Evolutionary conservation across 2,888 invertebrate species (phyloP).

Genomic region (Pegoplata infirma): DNA sequence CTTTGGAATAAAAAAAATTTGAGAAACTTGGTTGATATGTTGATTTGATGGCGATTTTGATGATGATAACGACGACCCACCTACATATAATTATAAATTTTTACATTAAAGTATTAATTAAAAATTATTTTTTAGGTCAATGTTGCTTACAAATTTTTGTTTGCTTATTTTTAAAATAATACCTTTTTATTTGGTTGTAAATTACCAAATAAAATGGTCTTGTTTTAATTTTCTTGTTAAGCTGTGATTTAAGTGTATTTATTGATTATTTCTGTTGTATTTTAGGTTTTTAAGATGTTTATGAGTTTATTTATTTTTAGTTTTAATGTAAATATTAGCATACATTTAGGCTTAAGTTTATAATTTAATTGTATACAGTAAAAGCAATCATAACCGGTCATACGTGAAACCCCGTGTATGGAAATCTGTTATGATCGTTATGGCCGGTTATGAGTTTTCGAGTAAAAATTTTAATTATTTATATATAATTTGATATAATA

Average conservation of each 20-base stretch:
- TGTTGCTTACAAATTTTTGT: constrained; percentile 58
- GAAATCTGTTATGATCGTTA: background rate
- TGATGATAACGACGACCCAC: constrained; percentile 15
- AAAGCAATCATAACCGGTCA: background rate
- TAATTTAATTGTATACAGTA: constrained; percentile 12
- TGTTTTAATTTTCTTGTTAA: background rate
- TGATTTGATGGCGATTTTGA: constrained; percentile 47
- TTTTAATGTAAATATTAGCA: constrained; percentile 29
- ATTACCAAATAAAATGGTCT: background rate
- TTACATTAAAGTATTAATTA: background rate
- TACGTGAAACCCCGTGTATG: background rate
- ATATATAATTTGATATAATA: too few relatives aligned
- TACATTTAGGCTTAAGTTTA: constrained; percentile 43
- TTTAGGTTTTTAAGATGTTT: background rate
- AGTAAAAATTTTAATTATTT: too few relatives aligned
- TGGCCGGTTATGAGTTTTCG: background rate
- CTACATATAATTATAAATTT: constrained; percentile 14
- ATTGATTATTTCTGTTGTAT: constrained; percentile 1
- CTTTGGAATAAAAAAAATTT: constrained; percentile 79
- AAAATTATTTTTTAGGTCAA: constrained; percentile 66
- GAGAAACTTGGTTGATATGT: constrained; percentile 62
- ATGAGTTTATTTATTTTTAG: constrained; percentile 21
- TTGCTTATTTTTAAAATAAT: constrained; percentile 4
- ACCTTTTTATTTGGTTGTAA: constrained; percentile 11
- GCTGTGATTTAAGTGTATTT: constrained; percentile 29